Conservation (phyloP, 35 echinoderm and acorn worm species). For the Ptychodera flava region DNA sequence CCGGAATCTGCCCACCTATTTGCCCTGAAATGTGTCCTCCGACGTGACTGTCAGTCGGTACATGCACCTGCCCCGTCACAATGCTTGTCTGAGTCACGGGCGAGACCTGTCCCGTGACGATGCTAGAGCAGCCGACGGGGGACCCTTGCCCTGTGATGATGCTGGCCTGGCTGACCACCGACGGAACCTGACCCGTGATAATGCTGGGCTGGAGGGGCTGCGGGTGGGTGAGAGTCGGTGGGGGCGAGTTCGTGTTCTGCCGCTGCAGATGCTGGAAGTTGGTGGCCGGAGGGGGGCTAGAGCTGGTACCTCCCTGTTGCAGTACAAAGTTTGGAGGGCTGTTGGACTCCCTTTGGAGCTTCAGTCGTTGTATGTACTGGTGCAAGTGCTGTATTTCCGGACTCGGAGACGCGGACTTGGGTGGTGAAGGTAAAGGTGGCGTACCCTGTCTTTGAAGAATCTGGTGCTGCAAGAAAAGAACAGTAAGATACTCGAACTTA, state of each 20-base stretch:
- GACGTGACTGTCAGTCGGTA: background rate
- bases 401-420: slow-evolving; percentile 36
- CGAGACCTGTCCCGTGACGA: background rate
- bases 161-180: background rate
- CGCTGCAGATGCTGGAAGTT: slow-evolving; percentile 37
- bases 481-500: slow-evolving; percentile 64
- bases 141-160: background rate
- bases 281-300: slow-evolving; percentile 67
- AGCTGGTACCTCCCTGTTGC: slow-evolving; percentile 61
- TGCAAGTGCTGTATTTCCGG: slow-evolving; percentile 69
- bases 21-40: background rate
- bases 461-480: slow-evolving; percentile 57
- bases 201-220: background rate
- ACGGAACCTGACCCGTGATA: background rate
- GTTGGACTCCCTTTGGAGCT: slow-evolving; percentile 61
- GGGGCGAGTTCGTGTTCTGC: slow-evolving; percentile 16
- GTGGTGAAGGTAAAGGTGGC: slow-evolving; percentile 35
- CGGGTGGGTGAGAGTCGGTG: background rate
- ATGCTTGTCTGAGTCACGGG: background rate
- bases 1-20: background rate
- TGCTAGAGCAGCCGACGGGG: background rate
- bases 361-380: slow-evolving; percentile 67
- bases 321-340: slow-evolving; percentile 77
- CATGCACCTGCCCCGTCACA: background rate
- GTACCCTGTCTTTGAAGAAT: slow-evolving; percentile 22